These are phyloP conservation scores for Grammomys dolichurus DNA, from an alignment of 2,113 vertebrate species.

Conservation along the genomic window DNA sequence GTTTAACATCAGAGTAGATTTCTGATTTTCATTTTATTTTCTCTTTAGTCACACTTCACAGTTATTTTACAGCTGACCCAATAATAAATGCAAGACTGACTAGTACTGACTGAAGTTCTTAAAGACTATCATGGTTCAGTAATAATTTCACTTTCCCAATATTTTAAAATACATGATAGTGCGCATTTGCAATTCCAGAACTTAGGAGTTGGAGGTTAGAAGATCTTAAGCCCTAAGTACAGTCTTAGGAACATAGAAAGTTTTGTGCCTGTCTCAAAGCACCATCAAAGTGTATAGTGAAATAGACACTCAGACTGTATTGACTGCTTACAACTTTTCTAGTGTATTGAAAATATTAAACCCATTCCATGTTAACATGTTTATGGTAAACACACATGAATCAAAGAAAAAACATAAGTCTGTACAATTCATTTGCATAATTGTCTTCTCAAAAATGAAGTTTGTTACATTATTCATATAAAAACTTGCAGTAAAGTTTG, in stretches of 20 bases:
- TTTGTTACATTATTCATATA: background rate
- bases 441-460: background rate
- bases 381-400: background rate
- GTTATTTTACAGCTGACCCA: background rate
- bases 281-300: background rate
- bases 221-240: background rate
- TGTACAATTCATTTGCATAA: background rate
- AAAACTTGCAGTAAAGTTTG: background rate
- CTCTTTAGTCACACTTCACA: background rate
- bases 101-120: background rate
- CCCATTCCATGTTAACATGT: background rate
- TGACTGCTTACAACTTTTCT: background rate
- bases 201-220: background rate
- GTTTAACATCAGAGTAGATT: background rate
- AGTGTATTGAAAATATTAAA: background rate
- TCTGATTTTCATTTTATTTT: constrained; percentile 5
- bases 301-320: background rate
- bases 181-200: background rate
- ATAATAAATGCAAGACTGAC: background rate
- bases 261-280: background rate
- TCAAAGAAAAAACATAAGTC: constrained; percentile 18
- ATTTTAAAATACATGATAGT: background rate
- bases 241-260: background rate
- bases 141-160: constrained; percentile 26
- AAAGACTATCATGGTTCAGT: background rate